Evolutionary conservation across 2,888 invertebrate genomes (phyloP).

Genomic region (Drosophila phalerata): DNA sequence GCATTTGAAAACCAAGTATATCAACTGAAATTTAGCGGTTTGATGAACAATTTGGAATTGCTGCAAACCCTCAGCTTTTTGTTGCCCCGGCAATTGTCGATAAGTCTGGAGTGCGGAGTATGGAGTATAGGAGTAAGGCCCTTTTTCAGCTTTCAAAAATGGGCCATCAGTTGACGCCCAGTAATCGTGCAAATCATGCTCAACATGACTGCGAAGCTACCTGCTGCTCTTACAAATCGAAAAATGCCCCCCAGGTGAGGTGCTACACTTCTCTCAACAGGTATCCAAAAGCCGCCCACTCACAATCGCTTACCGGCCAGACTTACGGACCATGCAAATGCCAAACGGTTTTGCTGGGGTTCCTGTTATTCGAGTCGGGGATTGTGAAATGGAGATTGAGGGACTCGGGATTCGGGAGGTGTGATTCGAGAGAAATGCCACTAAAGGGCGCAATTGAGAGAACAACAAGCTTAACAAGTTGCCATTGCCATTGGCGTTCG

Average conservation of each 20-base stretch:
- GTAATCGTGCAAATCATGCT: conserved; percentile 57
- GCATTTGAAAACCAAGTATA: conserved; percentile 5
- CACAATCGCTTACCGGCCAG: conserved; percentile 40
- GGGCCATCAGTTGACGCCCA: conserved; percentile 16
- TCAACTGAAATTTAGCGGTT: conserved; percentile 13
- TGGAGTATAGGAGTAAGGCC: neutral
- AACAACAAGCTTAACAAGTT: conserved; percentile 78
- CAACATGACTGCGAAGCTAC: conserved; percentile 52
- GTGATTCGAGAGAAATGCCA: conserved; percentile 58
- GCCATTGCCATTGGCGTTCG: conserved; percentile 21
- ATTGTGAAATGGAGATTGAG: conserved; percentile 2
- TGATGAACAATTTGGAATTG: conserved; percentile 8
- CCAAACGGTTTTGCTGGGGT: conserved; percentile 42
- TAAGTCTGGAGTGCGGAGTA: neutral
- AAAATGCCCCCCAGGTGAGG: conserved; percentile 46
- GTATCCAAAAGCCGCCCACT: conserved; percentile 44
- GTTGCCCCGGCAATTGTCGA: neutral
- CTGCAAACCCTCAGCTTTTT: neutral
- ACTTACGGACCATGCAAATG: conserved; percentile 38
- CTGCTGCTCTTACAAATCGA: conserved; percentile 62
- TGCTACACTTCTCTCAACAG: conserved; percentile 62
- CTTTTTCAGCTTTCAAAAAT: conserved; percentile 13
- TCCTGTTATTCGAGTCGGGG: conserved; percentile 1
- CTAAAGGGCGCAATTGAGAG: conserved; percentile 74
- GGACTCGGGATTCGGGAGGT: neutral